A percentile compares a stretch with the other conserved stretches of the same genome.
Evolutionary conservation across 2,888 invertebrate species (phyloP).

Genomic region (Diaperis boleti): DNA sequence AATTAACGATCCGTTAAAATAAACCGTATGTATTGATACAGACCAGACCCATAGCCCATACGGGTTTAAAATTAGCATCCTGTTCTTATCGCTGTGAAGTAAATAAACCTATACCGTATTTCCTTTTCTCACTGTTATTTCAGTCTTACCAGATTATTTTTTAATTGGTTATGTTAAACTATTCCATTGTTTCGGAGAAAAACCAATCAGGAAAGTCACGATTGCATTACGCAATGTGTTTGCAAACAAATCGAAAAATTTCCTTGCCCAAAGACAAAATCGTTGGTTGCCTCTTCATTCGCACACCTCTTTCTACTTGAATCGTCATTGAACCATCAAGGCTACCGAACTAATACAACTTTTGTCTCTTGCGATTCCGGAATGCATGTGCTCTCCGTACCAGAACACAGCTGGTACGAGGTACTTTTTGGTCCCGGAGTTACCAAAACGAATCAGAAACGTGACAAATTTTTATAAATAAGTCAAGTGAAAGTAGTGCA

Average conservation of each 20-base stretch:
- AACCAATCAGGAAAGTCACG: slow-evolving; percentile 24
- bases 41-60: no score
- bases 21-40: no score
- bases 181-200: slow-evolving; percentile 1
- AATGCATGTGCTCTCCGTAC: slow-evolving; percentile 35
- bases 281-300: slow-evolving; percentile 17
- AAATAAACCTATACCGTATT: no score
- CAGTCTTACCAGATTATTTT: no score
- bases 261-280: slow-evolving; percentile 29
- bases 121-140: no score
- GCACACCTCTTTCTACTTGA: slow-evolving; percentile 8
- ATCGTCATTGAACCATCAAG: slow-evolving; percentile 33
- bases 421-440: slow-evolving; percentile 19
- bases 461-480: slow-evolving; percentile 34
- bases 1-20: no score
- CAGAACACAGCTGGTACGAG: slow-evolving; percentile 37
- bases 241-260: slow-evolving; percentile 24
- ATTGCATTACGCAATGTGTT: slow-evolving; percentile 17
- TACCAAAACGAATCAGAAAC: slow-evolving; percentile 29
- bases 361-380: slow-evolving; percentile 33
- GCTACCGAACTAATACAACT: slow-evolving; percentile 26
- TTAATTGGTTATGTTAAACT: no score
- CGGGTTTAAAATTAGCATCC: no score
- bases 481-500: slow-evolving; percentile 36
- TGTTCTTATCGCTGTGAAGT: no score